Evolutionary conservation across 2,888 invertebrate species (phyloP), one percentile per base, ranked within the genome.

Genomic region (Petrolisthes manimaculis): DNA sequence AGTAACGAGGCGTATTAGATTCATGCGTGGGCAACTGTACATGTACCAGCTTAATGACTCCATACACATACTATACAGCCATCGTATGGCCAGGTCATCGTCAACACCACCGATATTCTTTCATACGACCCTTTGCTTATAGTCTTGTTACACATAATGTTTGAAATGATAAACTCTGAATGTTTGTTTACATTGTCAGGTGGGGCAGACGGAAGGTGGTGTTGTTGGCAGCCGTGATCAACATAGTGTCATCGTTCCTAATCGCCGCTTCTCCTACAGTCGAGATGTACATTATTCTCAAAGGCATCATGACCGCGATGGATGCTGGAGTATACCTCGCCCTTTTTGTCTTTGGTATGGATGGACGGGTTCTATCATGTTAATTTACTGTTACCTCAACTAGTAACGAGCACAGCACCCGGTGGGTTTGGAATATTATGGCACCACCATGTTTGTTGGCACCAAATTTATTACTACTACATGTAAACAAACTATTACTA

Each of bases 341-440:
- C n/a, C 54, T 84, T 53, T 88, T 88, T 80, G 83, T 88, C 0
- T 75, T 88, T 24, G 79, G 88, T 88, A 67, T 53, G 84, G 37
- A 77, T 51, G 53, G 5, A 51, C 18, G 18, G 37, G 24, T 24
- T 74, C 6, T 74, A 37, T 9, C 21, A 74, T 4, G 37, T 67
- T 67, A 67, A 67, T 21, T 74, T 74, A 37, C 24, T 74, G 0
- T 37, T 37, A 1, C 37, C 37, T 37, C 37, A 37, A 37, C 37
- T 37, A 37, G 37, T 37, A 37, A 37, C 37, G 37, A 37, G 37
- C 37, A 37, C 37, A 37, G 37, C 37, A 37, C 37, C 37, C 37
- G 37, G 37, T 37, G 37, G 37, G 37, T 37, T 37, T 37, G 37
- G 0, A 0, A 37, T 1, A 37, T 37, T 37, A 2, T 37, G 37